phyloP scores from a whole-genome alignment of 2,888 invertebrate species.

The Automeris io region DNA sequence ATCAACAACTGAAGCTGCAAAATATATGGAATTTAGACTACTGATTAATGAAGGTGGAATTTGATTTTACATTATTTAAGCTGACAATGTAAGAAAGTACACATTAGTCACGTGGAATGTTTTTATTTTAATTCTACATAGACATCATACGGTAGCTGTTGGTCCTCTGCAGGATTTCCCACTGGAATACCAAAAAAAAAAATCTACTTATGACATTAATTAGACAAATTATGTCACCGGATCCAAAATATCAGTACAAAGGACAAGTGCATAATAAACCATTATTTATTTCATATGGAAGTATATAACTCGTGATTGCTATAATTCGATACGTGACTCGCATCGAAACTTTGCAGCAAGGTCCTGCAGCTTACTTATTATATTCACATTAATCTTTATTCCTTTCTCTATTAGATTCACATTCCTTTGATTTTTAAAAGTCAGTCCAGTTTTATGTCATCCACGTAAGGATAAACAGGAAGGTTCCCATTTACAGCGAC shows the following conservation, averaged over 20 bases:
- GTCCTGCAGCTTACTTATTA: slow-evolving; percentile 21
- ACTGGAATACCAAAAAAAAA: too few species aligned
- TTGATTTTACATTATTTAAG: too few species aligned
- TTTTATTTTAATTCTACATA: too few species aligned
- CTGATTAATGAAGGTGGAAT: too few species aligned
- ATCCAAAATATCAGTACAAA: slow-evolving; percentile 11
- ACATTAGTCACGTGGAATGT: too few species aligned
- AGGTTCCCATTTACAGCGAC: slow-evolving; percentile 47
- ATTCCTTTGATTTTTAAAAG: slow-evolving; percentile 21
- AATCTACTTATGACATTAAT: neutral
- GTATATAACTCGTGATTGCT: slow-evolving; percentile 47
- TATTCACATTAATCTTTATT: slow-evolving; percentile 22
- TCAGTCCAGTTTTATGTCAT: slow-evolving; percentile 35
- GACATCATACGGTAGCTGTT: too few species aligned
- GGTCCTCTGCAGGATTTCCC: too few species aligned
- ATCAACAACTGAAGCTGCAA: too few species aligned
- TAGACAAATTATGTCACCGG: slow-evolving; percentile 1
- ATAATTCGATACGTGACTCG: slow-evolving; percentile 57
- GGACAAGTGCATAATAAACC: slow-evolving; percentile 22
- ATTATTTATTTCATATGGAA: slow-evolving; percentile 35
- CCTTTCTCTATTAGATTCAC: slow-evolving; percentile 18
- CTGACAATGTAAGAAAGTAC: too few species aligned
- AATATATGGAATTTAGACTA: too few species aligned
- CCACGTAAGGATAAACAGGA: slow-evolving; percentile 62
- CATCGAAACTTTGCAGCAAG: slow-evolving; percentile 40